Evolutionary conservation across 1,140 invertebrate species (phyloP), one percentile per base, ranked within the genome.

Genomic region (Anastrepha obliqua): DNA sequence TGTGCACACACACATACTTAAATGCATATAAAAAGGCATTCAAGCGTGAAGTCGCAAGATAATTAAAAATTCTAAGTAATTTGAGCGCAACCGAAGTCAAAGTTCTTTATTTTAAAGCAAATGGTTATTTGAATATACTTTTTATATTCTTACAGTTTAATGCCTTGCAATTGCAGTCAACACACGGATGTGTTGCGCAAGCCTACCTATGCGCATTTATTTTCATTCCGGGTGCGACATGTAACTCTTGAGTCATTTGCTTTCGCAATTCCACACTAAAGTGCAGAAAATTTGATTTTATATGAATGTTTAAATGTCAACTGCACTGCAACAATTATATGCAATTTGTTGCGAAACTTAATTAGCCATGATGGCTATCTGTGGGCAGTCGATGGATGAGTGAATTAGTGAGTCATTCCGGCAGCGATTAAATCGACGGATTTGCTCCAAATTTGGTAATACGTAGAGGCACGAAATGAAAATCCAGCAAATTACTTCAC

Each of bases 361-460:
- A 81, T 81, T 81, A 81, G 8, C 17, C 47, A 81, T 9, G 0
- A 5, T 29, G 47, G 2, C 5, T 9, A 9, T 5, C 47, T n/a
- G 44, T 20, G 44, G 74, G 74, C 74, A 55, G 74, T 51, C 44
- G 47, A 15, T 20, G 7, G 39, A 5, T 39, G 65, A n/a, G 17
- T 17, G 47, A 55, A 42, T 15, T 17, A 20, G 20, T 81, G 74
- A 81, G 7, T 81, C 17, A 81, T 81, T 81, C 20, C 44, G 20
- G 39, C 15, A 7, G 74, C 8, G 74, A 81, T 81, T 81, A 81
- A 74, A 81, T 81, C 74, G 47, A 81, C 74, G 55, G 29, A 81
- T 58, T 81, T 81, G 47, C 74, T 55, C 74, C n/a, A 29, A 81
- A 81, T 81, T 81, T 81, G 74, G 74, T 81, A 81, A 81, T 13